Base-by-base conservation (phyloP, 2,113 vertebrate species). In the Nibea coibor region DNA sequence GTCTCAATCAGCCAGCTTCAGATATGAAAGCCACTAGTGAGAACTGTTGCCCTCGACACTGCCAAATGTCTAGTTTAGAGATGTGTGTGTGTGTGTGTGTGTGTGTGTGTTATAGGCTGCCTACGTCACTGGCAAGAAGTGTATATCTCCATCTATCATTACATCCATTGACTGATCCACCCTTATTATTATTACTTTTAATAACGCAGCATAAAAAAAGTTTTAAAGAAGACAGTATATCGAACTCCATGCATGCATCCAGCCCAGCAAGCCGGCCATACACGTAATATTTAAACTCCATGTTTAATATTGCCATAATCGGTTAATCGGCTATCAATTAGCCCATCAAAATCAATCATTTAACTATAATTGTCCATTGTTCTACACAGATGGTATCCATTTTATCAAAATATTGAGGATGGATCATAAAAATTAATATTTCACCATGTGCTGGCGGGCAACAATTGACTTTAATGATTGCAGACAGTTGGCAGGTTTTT, bases 1-100 rank as follows among this genome's bases (percentile, higher is more conserved):
- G 74, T 85, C 84, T 82, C 87, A 87, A 93, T 91, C 91, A 91
- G 74, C 11, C 70, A 59, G 39, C 69, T 78, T 87, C 71, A 80
- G 72, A 86, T 89, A 87, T 68, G 54, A 87, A 88, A 88, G 82
- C 72, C 77, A 69, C 74, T 47, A 59, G 63, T 76, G 81, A 83
- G 80, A 75, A 78, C 51, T 76, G 75, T 22, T 74, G 48, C 74
- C 64, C 58, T 73, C 50, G 2, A 82, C 45, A 48, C 69, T 65
- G 75, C 65, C 71, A 81, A 76, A 73, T 75, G 54, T 81, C 74
- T 89, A 53, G 28, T 77, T 78, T 68, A 54, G 51, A 80, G 63
- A 80, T 70, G 57, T 39, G 50, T 75, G n/a, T 56, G 47, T 61
- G 50, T 75, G n/a, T 56, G 47, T 61, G 50, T 75, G n/a, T 63